A percentile compares a stretch with the other conserved stretches of the same genome.
Evolutionary conservation across 2,888 invertebrate genomes (phyloP).

Genomic region (Lamproptera curius): DNA sequence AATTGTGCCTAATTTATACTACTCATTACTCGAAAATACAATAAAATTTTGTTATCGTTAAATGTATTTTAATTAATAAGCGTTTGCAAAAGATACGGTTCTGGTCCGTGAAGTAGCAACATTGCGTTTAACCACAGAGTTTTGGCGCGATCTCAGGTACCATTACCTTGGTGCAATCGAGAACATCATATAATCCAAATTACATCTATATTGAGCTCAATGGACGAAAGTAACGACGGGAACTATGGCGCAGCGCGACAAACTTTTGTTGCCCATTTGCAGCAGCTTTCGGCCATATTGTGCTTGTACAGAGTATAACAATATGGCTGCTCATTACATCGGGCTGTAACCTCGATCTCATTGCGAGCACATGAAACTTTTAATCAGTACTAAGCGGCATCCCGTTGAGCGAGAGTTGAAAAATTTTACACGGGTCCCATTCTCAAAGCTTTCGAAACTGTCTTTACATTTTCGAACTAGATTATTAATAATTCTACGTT

Average conservation of each 20-base stretch:
- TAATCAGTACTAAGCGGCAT: conserved; percentile 55
- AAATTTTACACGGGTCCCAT: conserved; percentile 33
- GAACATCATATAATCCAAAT: conserved; percentile 8
- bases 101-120: too few species aligned
- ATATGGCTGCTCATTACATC: conserved; percentile 28
- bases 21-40: too few species aligned
- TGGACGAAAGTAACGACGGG: neutral
- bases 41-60: too few species aligned
- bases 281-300: conserved; percentile 21
- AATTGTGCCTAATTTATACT: too few species aligned
- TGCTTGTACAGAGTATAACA: conserved; percentile 27
- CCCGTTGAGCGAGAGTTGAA: conserved; percentile 39
- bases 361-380: conserved; percentile 58
- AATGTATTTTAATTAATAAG: too few species aligned
- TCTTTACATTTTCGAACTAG: too few species aligned
- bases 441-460: conserved; percentile 22
- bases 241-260: neutral
- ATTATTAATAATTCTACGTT: too few species aligned
- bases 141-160: neutral
- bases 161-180: too few species aligned
- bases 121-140: neutral
- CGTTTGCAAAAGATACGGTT: too few species aligned
- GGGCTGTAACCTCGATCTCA: conserved; percentile 34
- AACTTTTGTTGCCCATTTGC: conserved; percentile 26
- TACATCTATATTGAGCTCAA: neutral